Percentiles rank a stretch among this genome's conserved stretches.
These are phyloP conservation scores for Datnioides undecimradiatus DNA, from an alignment of 2,113 vertebrate species.

Conservation along the genomic window DNA sequence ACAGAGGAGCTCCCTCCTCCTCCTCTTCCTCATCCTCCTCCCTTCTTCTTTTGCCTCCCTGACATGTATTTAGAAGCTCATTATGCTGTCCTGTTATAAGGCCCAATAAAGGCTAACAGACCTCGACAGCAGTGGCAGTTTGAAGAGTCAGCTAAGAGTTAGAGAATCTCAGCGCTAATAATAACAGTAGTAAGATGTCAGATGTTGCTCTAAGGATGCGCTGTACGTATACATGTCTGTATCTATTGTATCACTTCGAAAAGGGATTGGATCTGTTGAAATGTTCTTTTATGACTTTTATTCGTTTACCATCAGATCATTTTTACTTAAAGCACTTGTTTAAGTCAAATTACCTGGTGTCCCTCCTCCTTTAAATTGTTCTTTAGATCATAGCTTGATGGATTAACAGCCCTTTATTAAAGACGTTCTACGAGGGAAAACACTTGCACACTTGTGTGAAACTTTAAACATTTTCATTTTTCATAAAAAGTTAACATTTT, in stretches of 20 bases:
- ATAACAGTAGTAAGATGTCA: conserved; percentile 45
- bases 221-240: not conserved
- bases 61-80: conserved; percentile 79
- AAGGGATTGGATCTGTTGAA: not conserved
- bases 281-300: not conserved
- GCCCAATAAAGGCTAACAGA: conserved; percentile 79
- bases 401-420: not conserved
- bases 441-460: not conserved
- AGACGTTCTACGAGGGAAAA: not conserved
- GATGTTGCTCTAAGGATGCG: not conserved
- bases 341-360: not conserved
- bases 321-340: too few species aligned
- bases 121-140: conserved; percentile 70
- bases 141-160: conserved; percentile 68
- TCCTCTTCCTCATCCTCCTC: not conserved
- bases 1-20: conserved; percentile 36
- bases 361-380: not conserved
- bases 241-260: not conserved
- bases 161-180: conserved; percentile 37
- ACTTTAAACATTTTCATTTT: not conserved
- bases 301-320: not conserved
- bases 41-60: conserved; percentile 48
- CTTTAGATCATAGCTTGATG: not conserved
- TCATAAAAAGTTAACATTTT: not conserved
- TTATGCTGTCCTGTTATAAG: conserved; percentile 76